phyloP scores from a whole-genome alignment of 2,113 vertebrate genomes.

The Colistium nudipinnis region DNA sequence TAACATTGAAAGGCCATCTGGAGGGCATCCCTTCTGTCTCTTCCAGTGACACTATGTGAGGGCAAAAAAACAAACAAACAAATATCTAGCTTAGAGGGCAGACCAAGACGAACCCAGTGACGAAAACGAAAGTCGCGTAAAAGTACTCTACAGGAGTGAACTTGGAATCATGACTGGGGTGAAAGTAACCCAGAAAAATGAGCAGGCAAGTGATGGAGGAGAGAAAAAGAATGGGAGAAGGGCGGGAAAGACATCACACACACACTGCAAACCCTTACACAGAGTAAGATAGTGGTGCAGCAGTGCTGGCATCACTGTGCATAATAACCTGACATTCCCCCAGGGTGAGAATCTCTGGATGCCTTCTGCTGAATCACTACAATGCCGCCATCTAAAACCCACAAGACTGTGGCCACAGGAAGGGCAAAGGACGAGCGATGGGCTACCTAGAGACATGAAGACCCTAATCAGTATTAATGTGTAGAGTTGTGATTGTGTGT shows the following conservation, averaged over 20 bases:
- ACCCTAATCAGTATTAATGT: slow-evolving; percentile 2
- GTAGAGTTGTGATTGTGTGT: not conserved
- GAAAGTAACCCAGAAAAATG: slow-evolving; percentile 1
- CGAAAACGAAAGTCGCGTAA: slow-evolving; percentile 3
- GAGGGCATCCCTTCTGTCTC: slow-evolving; percentile 1
- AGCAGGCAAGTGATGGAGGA: slow-evolving; percentile 11
- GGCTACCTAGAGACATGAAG: not conserved
- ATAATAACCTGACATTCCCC: not conserved
- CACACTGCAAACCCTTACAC: not conserved
- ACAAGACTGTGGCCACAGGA: not conserved
- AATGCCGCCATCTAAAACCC: not conserved
- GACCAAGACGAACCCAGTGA: not conserved
- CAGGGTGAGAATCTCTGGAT: slow-evolving; percentile 14
- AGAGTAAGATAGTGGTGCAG: too few species aligned
- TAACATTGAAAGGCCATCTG: slow-evolving; percentile 1
- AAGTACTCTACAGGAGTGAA: not conserved
- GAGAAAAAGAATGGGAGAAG: slow-evolving; percentile 3
- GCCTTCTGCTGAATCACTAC: too few species aligned
- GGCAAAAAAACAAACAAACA: not conserved
- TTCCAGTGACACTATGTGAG: not conserved
- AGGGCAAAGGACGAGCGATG: not conserved
- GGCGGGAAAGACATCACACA: not conserved
- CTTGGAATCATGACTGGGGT: not conserved
- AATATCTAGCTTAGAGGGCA: not conserved
- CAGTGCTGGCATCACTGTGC: not conserved